A percentile compares a stretch with the other conserved stretches of the same genome.
These are phyloP conservation scores for Arvicola amphibius DNA, from an alignment of 2,797 vertebrate genomes.

Conservation along the genomic window DNA sequence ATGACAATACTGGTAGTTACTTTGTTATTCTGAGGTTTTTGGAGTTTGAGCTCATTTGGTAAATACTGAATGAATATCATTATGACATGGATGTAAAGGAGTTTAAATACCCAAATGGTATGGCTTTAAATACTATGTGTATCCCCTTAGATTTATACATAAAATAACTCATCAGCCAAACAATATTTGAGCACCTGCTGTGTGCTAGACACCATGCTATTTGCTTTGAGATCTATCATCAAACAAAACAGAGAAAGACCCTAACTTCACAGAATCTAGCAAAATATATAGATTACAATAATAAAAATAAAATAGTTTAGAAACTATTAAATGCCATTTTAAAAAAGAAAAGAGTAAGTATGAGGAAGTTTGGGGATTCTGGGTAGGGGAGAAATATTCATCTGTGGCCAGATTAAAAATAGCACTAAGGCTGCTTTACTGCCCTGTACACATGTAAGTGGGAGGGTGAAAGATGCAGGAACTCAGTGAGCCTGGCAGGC, in stretches of 20 bases:
- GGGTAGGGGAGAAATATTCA: not conserved
- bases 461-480: not conserved
- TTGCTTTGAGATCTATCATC: not conserved
- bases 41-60: not conserved
- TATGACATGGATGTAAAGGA: not conserved
- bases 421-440: not conserved
- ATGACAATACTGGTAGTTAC: not conserved
- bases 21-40: not conserved
- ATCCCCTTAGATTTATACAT: not conserved
- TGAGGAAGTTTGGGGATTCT: not conserved
- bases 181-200: not conserved
- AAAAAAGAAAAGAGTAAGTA: not conserved
- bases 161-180: not conserved
- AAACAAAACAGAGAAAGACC: not conserved
- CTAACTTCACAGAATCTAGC: not conserved
- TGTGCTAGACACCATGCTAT: not conserved
- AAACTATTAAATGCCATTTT: not conserved
- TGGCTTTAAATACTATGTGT: not conserved
- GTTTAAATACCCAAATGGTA: constrained; percentile 46
- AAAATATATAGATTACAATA: not conserved
- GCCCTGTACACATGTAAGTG: not conserved
- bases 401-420: not conserved
- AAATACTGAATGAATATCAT: not conserved
- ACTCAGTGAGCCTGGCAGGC: not conserved
- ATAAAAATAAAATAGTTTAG: not conserved